Conservation (phyloP, 2,113 vertebrate species). For the Otolemur garnettii region DNA sequence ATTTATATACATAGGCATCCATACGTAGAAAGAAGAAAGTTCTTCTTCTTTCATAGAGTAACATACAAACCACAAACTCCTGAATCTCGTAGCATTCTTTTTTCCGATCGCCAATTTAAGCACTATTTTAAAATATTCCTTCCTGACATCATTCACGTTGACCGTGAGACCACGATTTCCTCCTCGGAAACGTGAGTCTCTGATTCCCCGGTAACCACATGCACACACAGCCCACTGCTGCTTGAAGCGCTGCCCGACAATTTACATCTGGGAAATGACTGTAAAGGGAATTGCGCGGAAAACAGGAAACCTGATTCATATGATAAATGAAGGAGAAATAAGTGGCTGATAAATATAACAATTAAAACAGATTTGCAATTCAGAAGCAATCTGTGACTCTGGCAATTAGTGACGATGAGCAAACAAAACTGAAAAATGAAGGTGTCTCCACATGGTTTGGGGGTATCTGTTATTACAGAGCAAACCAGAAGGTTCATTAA, state of each 20-base stretch:
- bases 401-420: constrained; percentile 55
- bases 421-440: constrained; percentile 65
- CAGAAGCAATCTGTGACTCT: constrained; percentile 56
- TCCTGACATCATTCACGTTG: constrained; percentile 58
- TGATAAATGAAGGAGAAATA: constrained; percentile 17
- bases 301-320: constrained; percentile 43
- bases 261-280: constrained; percentile 49
- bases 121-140: constrained; percentile 48
- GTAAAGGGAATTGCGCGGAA: constrained; percentile 9
- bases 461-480: constrained; percentile 18
- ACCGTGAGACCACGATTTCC: constrained; percentile 46
- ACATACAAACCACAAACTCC: constrained; percentile 50
- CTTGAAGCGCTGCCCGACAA: not conserved
- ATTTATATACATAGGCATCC: not conserved
- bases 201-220: constrained; percentile 51
- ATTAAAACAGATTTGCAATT: constrained; percentile 58
- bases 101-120: not conserved
- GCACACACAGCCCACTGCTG: not conserved
- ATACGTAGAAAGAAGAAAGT: constrained; percentile 33
- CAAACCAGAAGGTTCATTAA: constrained; percentile 70
- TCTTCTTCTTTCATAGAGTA: not conserved
- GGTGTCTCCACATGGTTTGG: constrained; percentile 21
- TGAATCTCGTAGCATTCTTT: not conserved
- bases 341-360: constrained; percentile 22
- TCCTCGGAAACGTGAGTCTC: constrained; percentile 53